These are phyloP conservation scores for Corticium candelabrum DNA, from an alignment of 37 sponge, comb jelly and placozoan species.

Conservation along the genomic window DNA sequence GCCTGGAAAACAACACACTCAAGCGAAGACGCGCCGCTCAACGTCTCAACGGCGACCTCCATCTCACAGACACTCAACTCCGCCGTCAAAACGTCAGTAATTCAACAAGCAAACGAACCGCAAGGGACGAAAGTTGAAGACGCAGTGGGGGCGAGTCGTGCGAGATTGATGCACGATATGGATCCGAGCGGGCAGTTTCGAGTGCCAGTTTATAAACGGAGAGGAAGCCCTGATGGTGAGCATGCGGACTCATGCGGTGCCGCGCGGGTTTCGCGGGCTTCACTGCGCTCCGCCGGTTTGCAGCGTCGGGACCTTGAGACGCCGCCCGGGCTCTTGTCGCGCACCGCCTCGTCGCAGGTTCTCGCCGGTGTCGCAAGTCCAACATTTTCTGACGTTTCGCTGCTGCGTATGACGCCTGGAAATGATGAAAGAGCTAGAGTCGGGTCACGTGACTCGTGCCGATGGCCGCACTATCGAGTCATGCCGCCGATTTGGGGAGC, in stretches of 20 bases:
- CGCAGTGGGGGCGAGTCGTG: not conserved
- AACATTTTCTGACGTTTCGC: not conserved
- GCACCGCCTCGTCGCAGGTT: not conserved
- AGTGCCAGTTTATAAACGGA: not conserved
- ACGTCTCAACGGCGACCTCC: too few species aligned
- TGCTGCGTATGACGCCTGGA: not conserved
- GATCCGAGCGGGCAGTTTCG: not conserved
- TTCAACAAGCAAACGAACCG: not conserved
- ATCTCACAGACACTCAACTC: too few species aligned
- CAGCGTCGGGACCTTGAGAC: not conserved
- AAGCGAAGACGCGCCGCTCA: too few species aligned
- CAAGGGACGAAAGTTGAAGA: not conserved
- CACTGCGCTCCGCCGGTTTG: too few species aligned
- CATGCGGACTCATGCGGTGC: not conserved
- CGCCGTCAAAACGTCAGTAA: too few species aligned
- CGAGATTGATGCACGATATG: not conserved
- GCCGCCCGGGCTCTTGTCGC: not conserved
- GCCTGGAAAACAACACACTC: too few species aligned
- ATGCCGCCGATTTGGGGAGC: not conserved
- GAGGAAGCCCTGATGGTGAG: not conserved
- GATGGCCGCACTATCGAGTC: not conserved
- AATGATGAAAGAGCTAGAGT: not conserved
- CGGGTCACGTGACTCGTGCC: not conserved
- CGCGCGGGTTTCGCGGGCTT: not conserved
- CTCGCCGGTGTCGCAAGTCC: conserved; percentile 1